A percentile compares a stretch with the other conserved stretches of the same genome.
Conservation (phyloP, 2,113 vertebrate species). For the Thymallus thymallus region DNA sequence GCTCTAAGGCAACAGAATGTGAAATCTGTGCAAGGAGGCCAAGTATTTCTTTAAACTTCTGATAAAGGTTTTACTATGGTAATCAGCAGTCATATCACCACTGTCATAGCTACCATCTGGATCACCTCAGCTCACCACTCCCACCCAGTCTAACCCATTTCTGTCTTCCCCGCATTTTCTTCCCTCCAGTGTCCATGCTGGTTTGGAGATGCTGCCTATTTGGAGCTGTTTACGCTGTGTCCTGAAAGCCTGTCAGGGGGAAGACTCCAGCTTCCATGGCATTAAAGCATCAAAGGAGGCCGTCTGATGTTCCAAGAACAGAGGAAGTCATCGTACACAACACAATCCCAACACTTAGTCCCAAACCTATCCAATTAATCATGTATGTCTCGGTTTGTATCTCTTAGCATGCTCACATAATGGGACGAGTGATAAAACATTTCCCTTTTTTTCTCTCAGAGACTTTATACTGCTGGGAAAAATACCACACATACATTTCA, state of each 20-base stretch:
- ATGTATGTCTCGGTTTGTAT: slow-evolving; percentile 29
- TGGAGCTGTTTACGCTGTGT: slow-evolving; percentile 22
- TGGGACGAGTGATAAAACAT: slow-evolving; percentile 48
- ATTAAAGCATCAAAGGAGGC: slow-evolving; percentile 22
- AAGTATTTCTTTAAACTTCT: slow-evolving; percentile 9
- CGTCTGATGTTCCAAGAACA: slow-evolving; percentile 27
- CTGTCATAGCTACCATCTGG: not conserved
- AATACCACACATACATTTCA: slow-evolving; percentile 27
- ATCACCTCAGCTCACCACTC: not conserved
- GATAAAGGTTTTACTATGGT: slow-evolving; percentile 2
- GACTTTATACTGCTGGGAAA: slow-evolving; percentile 55
- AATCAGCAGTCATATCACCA: not conserved
- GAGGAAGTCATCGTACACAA: slow-evolving; percentile 39
- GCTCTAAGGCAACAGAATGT: slow-evolving; percentile 2
- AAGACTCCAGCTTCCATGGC: not conserved
- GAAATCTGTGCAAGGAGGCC: not conserved
- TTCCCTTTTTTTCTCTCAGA: slow-evolving; percentile 45
- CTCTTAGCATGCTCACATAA: slow-evolving; percentile 48
- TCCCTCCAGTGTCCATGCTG: not conserved
- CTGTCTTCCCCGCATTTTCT: slow-evolving; percentile 4
- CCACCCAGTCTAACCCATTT: too few relatives aligned
- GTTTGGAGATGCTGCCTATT: slow-evolving; percentile 14
- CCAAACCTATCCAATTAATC: slow-evolving; percentile 42
- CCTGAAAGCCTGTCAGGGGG: slow-evolving; percentile 25
- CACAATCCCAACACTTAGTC: slow-evolving; percentile 12